Conservation (phyloP, 2,888 invertebrate genomes). For the Amblyteles armatorius region DNA sequence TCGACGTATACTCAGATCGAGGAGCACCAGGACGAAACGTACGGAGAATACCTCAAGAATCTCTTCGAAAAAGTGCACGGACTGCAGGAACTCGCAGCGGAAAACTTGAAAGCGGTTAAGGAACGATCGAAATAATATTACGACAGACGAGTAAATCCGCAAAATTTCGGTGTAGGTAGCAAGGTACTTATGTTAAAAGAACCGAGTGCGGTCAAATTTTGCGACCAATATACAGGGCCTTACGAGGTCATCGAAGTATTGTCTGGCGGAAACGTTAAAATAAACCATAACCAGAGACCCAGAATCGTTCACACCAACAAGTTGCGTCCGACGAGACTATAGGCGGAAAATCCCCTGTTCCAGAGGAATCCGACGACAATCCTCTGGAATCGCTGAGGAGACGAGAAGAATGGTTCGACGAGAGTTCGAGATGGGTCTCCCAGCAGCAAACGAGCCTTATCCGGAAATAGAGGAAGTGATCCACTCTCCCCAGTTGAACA, state of each 20-base stretch:
- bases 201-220: slow-evolving; percentile 53
- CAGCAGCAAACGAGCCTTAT: too few relatives aligned
- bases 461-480: background rate
- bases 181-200: slow-evolving; percentile 51
- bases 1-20: slow-evolving; percentile 56
- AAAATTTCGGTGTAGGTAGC: slow-evolving; percentile 42
- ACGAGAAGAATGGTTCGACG: too few relatives aligned
- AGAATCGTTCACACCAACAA: background rate
- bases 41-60: slow-evolving; percentile 55
- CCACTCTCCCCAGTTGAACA: background rate
- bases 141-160: slow-evolving; percentile 30
- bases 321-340: background rate
- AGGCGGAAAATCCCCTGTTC: too few relatives aligned
- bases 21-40: slow-evolving; percentile 45
- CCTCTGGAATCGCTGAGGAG: too few relatives aligned
- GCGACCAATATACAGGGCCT: slow-evolving; percentile 60
- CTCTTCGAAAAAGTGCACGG: slow-evolving; percentile 33
- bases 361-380: too few relatives aligned
- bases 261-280: slow-evolving; percentile 36
- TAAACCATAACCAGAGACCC: background rate
- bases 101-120: slow-evolving; percentile 52
- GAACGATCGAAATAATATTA: slow-evolving; percentile 59
- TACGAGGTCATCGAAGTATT: slow-evolving; percentile 46
- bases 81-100: slow-evolving; percentile 28
- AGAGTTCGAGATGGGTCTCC: too few relatives aligned